Base-by-base conservation (phyloP, 2,797 vertebrate genomes). In the Pelobates cultripes region DNA sequence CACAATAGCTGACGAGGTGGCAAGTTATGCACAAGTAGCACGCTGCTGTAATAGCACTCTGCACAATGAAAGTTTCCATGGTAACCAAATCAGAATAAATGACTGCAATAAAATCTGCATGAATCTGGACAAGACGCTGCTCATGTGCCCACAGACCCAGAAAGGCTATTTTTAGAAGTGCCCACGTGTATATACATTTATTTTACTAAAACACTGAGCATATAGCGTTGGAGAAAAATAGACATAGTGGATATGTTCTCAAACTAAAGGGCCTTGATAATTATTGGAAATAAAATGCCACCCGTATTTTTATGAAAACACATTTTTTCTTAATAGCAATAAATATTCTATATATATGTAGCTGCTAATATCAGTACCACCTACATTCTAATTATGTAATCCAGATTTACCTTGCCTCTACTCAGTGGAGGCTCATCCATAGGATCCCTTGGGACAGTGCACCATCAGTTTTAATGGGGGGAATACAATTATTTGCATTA, bases 51-150 rank as follows among this genome's bases (percentile, higher is more conserved):
- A 73, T 14, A 55, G 70, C 72, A 73, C n/a, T 53, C 47, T 66
- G 67, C 41, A 64, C 47, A 79, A 63, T 28, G 17, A 10, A 67
- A 43, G 78, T 79, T 79, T 73, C 70, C 78, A 73, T 79, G 64
- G 77, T 47, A 79, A 79, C 70, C n/a, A 43, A 60, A 45, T 66
- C 63, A 66, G 28, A 73, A 73, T 73, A 44, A 66, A 63, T 79
- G 17, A 44, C 42, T 71, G 55, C 43, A 63, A 47, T 63, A 78
- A 60, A 71, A 72, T 72, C 77, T 71, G 45, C 61, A 73, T 14
- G 78, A 73, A 79, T 66, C 57, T 53, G 61, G 60, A 44, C 68
- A 71, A 57, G 51, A 17, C 57, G 55, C 8, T 42, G 41, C 53
- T 45, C 61, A 28, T 64, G 72, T 60, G 72, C 6, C 42, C 13